Evolutionary conservation across 2,888 invertebrate species (phyloP), one percentile per base, ranked within the genome.

Genomic region (Aspidiotus rigidus): DNA sequence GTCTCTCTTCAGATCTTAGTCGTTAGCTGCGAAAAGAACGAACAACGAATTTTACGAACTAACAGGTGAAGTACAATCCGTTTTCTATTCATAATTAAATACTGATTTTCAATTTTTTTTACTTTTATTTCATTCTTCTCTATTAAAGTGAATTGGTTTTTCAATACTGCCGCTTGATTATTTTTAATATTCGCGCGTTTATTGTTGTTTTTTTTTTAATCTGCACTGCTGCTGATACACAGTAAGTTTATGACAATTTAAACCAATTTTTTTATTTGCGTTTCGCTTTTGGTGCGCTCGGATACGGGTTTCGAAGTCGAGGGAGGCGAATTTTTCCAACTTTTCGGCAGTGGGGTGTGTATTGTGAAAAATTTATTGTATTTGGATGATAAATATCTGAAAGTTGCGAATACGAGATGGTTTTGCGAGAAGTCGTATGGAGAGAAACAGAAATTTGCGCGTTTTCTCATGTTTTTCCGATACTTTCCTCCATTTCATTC

Each of bases 1-100:
- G 64, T 64, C 28, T 28, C 28, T 64, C 49, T 11, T 41, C 64
- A 64, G 64, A 55, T 28, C 64, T 40, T n/a, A 64, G 55, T 64
- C 54, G 64, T 55, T 64, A 55, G 64, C 64, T 64, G 55, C 64
- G 64, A 64, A 64, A 64, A 64, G 64, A 64, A 64, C 64, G 64
- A 64, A 53, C 53, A 11, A 15, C 28, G 28, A 55, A 55, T 64
- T 64, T 64, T 64, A 41, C 64, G 55, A 64, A 55, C 40, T 28
- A 28, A 64, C 64, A 64, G 64, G 64, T 64, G 64, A 64, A 64
- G 64, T 64, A 64, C 49, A 13, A 49, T 49, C 49, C 49, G n/a
- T 49, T 13, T 49, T 49, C 28, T 28, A 28, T 49, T 49, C n/a
- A 11, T 13, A 49, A 49, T 13, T 49, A 49, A 49, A 49, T 49